phyloP scores from a whole-genome alignment of 2,888 invertebrate genomes.

The Silvanus unidentatus region DNA sequence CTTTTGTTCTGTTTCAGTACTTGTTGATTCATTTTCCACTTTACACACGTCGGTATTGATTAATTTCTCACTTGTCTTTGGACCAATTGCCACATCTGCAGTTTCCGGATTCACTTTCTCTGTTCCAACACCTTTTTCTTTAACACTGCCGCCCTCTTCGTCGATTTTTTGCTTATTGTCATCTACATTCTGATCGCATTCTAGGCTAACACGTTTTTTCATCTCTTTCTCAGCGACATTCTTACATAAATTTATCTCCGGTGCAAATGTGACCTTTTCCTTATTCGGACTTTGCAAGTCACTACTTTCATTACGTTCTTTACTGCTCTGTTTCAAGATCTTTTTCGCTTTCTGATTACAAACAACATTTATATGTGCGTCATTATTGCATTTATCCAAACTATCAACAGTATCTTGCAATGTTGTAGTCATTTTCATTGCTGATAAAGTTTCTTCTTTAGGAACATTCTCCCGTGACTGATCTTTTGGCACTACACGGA shows the following conservation, averaged over 20 bases:
- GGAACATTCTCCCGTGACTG: constrained; percentile 19
- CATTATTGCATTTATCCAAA: constrained; percentile 2
- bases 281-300: constrained; percentile 37
- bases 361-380: neutral
- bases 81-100: constrained; percentile 9
- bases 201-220: constrained; percentile 26
- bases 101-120: constrained; percentile 12
- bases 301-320: constrained; percentile 34
- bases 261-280: constrained; percentile 41
- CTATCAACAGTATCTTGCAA: neutral
- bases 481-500: constrained; percentile 61
- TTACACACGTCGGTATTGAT: constrained; percentile 11
- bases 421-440: constrained; percentile 6
- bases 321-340: constrained; percentile 42
- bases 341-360: constrained; percentile 35
- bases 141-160: constrained; percentile 4
- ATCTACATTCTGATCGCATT: constrained; percentile 19
- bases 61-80: constrained; percentile 17
- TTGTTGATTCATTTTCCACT: constrained; percentile 29
- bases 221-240: constrained; percentile 29
- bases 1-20: constrained; percentile 27
- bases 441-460: constrained; percentile 7
- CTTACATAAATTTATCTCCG: constrained; percentile 26
- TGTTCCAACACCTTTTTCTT: neutral
- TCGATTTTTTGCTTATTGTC: constrained; percentile 4